phyloP scores from a whole-genome alignment of 2,113 vertebrate species.

The Syrrhaptes paradoxus region DNA sequence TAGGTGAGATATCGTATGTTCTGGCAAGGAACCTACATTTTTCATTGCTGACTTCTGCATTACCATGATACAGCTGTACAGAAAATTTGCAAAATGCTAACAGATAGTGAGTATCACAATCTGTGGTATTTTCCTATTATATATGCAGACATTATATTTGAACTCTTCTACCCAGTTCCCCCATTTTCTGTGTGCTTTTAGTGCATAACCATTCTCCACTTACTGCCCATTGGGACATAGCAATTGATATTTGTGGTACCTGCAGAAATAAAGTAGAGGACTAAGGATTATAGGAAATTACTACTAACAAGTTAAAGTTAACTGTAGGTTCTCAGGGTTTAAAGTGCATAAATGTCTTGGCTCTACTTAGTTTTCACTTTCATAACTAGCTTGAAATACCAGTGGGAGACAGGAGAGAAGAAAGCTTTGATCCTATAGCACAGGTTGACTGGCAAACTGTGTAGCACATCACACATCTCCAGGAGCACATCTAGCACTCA shows the following conservation, averaged over 20 bases:
- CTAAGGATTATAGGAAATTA: not conserved
- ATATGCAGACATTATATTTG: not conserved
- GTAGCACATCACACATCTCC: not conserved
- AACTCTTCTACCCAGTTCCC: not conserved
- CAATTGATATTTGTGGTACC: not conserved
- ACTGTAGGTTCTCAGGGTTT: not conserved
- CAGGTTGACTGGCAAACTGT: not conserved
- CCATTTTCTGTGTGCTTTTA: not conserved
- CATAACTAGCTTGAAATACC: not conserved
- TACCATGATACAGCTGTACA: not conserved
- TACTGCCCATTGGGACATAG: not conserved
- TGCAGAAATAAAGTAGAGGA: not conserved
- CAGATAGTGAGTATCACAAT: not conserved
- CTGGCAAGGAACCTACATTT: not conserved
- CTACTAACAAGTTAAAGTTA: not conserved
- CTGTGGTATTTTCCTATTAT: not conserved
- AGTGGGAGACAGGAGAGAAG: not conserved
- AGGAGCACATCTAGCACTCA: not conserved
- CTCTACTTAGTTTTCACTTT: not conserved
- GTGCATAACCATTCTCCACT: not conserved
- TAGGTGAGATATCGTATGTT: not conserved
- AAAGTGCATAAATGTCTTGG: not conserved
- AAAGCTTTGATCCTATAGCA: not conserved
- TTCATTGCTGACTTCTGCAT: not conserved
- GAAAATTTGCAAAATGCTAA: not conserved